Evolutionary conservation across 2,888 invertebrate species (phyloP).

Genomic region (Tortrix viridana): DNA sequence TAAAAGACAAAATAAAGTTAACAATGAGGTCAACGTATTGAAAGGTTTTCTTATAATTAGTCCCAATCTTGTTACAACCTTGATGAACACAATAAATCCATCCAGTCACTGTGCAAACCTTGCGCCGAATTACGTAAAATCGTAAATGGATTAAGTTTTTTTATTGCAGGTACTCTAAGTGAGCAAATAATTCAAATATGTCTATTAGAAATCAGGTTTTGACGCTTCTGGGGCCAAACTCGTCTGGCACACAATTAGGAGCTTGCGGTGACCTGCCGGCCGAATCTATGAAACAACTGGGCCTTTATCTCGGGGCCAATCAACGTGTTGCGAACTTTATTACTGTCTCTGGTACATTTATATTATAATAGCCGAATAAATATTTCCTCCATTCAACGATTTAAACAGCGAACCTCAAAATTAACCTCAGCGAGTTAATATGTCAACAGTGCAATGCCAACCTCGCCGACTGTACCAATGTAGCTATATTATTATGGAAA

Average conservation of each 20-base stretch:
- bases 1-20: constrained; percentile 9
- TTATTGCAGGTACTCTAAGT: constrained; percentile 56
- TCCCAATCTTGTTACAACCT: constrained; percentile 53
- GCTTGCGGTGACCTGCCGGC: constrained; percentile 3
- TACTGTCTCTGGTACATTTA: constrained; percentile 42
- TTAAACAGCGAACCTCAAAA: constrained; percentile 31
- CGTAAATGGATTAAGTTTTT: constrained; percentile 54
- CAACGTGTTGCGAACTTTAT: constrained; percentile 46
- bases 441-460: background rate
- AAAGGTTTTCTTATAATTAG: constrained; percentile 30
- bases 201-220: constrained; percentile 58
- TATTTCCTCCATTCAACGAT: no score
- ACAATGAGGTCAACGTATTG: constrained; percentile 18
- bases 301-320: constrained; percentile 48
- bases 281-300: constrained; percentile 44
- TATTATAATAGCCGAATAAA: no score
- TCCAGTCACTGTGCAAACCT: constrained; percentile 66
- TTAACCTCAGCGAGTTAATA: constrained; percentile 27
- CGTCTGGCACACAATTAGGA: constrained; percentile 19
- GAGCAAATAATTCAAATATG: constrained; percentile 65
- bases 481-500: constrained; percentile 10
- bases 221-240: constrained; percentile 44
- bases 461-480: background rate
- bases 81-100: constrained; percentile 59
- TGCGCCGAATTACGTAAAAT: constrained; percentile 72